Evolutionary conservation across 2,797 vertebrate species (phyloP), one percentile per base, ranked within the genome.

Genomic region (Scolopax rusticola): DNA sequence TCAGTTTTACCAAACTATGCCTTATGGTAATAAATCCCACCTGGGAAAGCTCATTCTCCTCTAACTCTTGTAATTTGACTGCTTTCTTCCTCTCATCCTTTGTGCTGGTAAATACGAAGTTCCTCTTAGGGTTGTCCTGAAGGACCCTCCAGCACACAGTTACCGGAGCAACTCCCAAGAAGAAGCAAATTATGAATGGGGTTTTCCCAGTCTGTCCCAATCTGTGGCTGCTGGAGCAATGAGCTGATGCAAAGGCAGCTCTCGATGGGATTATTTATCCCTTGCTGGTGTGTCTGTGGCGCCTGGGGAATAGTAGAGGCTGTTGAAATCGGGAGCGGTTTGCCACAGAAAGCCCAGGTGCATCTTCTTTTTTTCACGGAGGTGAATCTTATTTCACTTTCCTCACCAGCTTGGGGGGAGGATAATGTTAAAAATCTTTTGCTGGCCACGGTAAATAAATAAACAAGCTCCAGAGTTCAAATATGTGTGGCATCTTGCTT

Each of bases 401-500:
- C 36, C 74, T 63, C 51, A 45, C 5, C 53, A 64, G 48, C 17
- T n/a, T 7, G 33, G 15, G 30, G 32, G 20, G 24, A 38, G 64
- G 50, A 40, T 17, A 19, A 41, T 23, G 6, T 53, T 43, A 16
- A 80, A 90, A 56, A 24, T 25, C 65, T 75, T 76, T 56, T 41
- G 47, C 73, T 54, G 71, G 53, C 75, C 65, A 0, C 12, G 86
- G 16, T 27, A 84, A 90, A 65, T 65, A 83, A 91, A 68, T 3
- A 78, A 96, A 75, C 60, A 57, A 60, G 9, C 38, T 36, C 13
- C 0, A 1, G 30, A 38, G 85, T 40, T 92, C 67, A 73, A 36
- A 61, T 41, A 40, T 60, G 57, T n/a, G 64, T 33, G 63, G 68
- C 78, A 86, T 93, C 45, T 89, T 51, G 71, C 78, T 59, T 85